Percentiles rank a stretch among this genome's conserved stretches.
Conservation (phyloP, 2,113 vertebrate species). For the Odocoileus virginianus region DNA sequence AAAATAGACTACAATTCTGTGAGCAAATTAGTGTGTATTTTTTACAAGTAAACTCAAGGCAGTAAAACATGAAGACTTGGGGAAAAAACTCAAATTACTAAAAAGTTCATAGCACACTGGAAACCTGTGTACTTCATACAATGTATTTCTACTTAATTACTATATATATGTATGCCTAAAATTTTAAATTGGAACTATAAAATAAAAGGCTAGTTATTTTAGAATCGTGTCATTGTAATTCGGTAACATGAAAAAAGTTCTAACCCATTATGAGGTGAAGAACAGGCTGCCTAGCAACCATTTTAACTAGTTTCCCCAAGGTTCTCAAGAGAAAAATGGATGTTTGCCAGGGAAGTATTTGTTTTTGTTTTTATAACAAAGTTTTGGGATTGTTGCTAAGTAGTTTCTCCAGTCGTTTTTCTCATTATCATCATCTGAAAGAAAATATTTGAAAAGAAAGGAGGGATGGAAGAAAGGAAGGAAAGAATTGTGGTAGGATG, state of each 20-base stretch:
- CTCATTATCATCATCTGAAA: not conserved
- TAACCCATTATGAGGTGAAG: slow-evolving; percentile 23
- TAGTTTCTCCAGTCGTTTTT: not conserved
- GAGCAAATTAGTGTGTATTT: not conserved
- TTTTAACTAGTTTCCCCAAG: slow-evolving; percentile 56
- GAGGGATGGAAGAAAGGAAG: fast-evolving
- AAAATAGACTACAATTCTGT: slow-evolving; percentile 6
- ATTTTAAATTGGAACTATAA: not conserved
- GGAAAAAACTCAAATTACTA: not conserved
- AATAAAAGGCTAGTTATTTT: not conserved
- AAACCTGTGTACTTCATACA: not conserved
- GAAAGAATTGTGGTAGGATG: not conserved
- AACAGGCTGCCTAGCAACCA: slow-evolving; percentile 42
- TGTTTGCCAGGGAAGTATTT: not conserved
- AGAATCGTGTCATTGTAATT: not conserved
- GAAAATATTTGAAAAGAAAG: not conserved
- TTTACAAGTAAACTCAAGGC: not conserved
- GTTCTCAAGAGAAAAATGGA: slow-evolving; percentile 11
- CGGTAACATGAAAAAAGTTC: slow-evolving; percentile 40
- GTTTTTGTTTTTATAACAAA: slow-evolving; percentile 42
- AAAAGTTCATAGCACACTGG: not conserved
- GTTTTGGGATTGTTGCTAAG: slow-evolving; percentile 4
- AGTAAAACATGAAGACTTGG: not conserved
- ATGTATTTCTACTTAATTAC: not conserved
- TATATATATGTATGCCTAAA: not conserved